Evolutionary conservation across 2,113 vertebrate species (phyloP).

Genomic region (Coregonus clupeaformis): DNA sequence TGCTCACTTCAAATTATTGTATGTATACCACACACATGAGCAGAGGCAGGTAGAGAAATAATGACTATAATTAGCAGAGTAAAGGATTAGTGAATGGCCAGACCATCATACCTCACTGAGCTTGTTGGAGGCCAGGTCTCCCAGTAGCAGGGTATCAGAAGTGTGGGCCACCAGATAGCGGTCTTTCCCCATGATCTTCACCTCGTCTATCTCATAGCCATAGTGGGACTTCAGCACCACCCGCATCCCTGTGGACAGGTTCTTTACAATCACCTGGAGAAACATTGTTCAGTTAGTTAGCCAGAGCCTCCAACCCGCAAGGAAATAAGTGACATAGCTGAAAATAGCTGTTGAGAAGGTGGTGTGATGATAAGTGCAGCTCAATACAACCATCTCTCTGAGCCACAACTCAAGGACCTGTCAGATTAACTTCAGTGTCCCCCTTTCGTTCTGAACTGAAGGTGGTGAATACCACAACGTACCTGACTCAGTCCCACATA

Average conservation of each 20-base stretch:
- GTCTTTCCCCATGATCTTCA: constrained; percentile 94
- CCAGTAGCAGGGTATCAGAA: constrained; percentile 89
- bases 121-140: constrained; percentile 83
- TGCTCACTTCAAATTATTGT: no score
- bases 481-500: constrained; percentile 97
- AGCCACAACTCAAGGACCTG: not conserved
- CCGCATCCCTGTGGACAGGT: constrained; percentile 85
- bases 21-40: not conserved
- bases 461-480: not conserved
- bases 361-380: no score
- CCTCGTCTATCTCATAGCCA: constrained; percentile 92
- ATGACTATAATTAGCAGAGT: no score
- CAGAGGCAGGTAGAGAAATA: not conserved
- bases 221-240: constrained; percentile 91
- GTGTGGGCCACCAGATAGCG: constrained; percentile 91
- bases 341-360: no score
- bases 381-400: no score
- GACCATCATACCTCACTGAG: constrained; percentile 85
- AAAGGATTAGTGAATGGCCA: no score
- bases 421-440: not conserved
- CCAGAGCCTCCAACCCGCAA: no score
- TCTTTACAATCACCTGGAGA: constrained; percentile 93
- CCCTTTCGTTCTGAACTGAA: not conserved
- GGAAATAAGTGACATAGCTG: no score
- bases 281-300: not conserved